These are phyloP conservation scores for Standfussiana lucernea DNA, from an alignment of 2,888 invertebrate species.

Conservation along the genomic window DNA sequence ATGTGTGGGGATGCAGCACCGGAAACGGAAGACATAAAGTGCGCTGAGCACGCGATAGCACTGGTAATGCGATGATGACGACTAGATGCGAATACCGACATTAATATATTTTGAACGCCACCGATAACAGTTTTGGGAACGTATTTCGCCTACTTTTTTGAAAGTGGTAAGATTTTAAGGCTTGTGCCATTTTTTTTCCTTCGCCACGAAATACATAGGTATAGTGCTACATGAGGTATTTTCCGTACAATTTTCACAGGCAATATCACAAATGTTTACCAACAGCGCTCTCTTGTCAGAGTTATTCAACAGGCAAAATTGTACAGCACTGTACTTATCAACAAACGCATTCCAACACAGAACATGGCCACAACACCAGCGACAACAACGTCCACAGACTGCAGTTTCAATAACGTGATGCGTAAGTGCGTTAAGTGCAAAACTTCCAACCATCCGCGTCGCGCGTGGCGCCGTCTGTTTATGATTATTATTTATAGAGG, in stretches of 20 bases:
- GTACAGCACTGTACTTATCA: not conserved
- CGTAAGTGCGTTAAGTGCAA: not conserved
- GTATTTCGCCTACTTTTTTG: slow-evolving; percentile 33
- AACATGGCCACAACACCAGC: not conserved
- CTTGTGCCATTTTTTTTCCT: not conserved
- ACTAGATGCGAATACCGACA: slow-evolving; percentile 64
- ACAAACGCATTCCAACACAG: not conserved
- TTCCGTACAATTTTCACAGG: not conserved
- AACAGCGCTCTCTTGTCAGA: not conserved
- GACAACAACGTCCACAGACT: not conserved
- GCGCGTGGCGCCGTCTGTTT: not conserved
- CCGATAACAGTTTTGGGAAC: slow-evolving; percentile 58
- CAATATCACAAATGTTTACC: not conserved
- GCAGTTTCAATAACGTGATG: not conserved
- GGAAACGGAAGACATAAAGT: slow-evolving; percentile 71
- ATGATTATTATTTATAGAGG: not conserved
- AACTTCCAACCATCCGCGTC: not conserved
- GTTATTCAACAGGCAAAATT: not conserved
- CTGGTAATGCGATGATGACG: slow-evolving; percentile 68
- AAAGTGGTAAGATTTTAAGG: not conserved
- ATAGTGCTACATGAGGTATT: too few relatives aligned
- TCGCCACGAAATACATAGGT: not conserved
- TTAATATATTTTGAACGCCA: slow-evolving; percentile 64
- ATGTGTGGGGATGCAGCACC: slow-evolving; percentile 41
- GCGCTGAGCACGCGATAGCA: slow-evolving; percentile 61